phyloP scores from a whole-genome alignment of 2,113 vertebrate genomes.

The Phocoena phocoena region DNA sequence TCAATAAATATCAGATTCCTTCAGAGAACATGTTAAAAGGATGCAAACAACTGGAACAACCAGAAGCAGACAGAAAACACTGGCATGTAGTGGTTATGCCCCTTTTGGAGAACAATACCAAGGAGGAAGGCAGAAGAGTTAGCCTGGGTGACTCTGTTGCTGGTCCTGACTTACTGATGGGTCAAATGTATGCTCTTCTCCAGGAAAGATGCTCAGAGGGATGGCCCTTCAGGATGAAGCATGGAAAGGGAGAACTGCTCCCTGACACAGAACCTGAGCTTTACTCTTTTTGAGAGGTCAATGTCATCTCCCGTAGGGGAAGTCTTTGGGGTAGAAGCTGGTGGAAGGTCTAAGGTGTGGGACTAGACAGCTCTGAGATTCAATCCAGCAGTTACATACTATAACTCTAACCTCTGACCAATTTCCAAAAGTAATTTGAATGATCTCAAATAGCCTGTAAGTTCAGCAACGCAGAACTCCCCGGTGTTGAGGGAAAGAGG shows the following conservation, averaged over 20 bases:
- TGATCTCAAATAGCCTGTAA: background rate
- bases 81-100: background rate
- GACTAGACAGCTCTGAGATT: background rate
- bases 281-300: background rate
- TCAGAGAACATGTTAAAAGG: background rate
- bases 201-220: background rate
- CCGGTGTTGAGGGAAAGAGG: background rate
- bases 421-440: conserved; percentile 39
- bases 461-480: background rate
- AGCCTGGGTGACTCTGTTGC: background rate
- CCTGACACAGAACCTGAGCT: background rate
- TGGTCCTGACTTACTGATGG: background rate
- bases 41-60: background rate
- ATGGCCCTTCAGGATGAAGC: background rate
- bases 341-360: background rate
- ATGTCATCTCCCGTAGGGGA: background rate
- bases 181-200: background rate
- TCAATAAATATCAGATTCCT: background rate
- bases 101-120: background rate
- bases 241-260: background rate
- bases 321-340: background rate
- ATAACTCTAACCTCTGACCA: conserved; percentile 41
- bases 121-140: background rate
- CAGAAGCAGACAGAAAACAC: background rate
- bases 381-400: background rate